These are phyloP conservation scores for Pararge aegeria DNA, from an alignment of 1,140 invertebrate species.

Conservation along the genomic window DNA sequence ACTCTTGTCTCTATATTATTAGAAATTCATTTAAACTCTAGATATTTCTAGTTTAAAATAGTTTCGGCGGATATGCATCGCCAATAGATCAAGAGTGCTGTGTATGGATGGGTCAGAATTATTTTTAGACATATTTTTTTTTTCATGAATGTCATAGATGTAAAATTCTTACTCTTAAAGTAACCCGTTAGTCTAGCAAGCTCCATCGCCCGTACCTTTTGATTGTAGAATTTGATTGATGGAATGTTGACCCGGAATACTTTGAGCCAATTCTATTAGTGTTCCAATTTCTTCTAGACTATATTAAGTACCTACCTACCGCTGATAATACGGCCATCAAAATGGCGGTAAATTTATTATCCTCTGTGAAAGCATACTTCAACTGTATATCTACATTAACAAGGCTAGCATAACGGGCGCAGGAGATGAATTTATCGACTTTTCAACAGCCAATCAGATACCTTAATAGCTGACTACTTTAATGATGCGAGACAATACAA, in stretches of 20 bases:
- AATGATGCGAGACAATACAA: no score
- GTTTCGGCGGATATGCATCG: conserved; percentile 39
- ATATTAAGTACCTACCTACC: conserved; percentile 7
- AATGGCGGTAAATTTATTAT: conserved; percentile 8
- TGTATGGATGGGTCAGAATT: conserved; percentile 74
- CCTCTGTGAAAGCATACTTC: conserved; percentile 1
- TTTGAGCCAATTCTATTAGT: conserved; percentile 64
- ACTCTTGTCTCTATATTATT: conserved; percentile 42
- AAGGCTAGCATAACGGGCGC: no score
- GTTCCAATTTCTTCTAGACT: conserved; percentile 55
- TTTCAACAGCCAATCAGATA: no score
- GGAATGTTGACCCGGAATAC: conserved; percentile 47
- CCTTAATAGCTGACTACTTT: no score
- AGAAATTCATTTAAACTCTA: conserved; percentile 57
- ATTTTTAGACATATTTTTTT: conserved; percentile 51
- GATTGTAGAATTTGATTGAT: conserved; percentile 60
- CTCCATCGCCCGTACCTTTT: conserved; percentile 68
- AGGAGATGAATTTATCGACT: no score
- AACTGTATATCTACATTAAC: background rate
- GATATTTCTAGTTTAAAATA: conserved; percentile 48
- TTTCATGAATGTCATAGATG: conserved; percentile 64
- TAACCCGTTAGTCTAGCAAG: conserved; percentile 70
- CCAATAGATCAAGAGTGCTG: conserved; percentile 63
- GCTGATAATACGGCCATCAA: background rate
- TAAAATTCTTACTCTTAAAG: conserved; percentile 35